Evolutionary conservation across 2,888 invertebrate species (phyloP).

Genomic region (Tortrix viridana): DNA sequence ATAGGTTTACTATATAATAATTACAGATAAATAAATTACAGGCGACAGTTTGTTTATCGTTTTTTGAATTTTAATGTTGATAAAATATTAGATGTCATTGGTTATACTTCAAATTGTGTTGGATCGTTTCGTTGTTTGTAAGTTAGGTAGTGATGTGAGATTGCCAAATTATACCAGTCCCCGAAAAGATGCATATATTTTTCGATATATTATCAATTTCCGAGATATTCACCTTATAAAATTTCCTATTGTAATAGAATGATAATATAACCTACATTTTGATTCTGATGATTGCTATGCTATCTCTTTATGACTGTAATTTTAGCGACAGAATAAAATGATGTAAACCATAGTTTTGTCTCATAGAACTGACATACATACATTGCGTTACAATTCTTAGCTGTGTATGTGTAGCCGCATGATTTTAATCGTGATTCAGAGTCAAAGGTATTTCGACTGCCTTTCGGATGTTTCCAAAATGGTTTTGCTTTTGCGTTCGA

Average conservation of each 20-base stretch:
- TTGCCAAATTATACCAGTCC: conserved; percentile 65
- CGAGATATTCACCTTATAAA: conserved; percentile 18
- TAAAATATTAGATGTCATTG: conserved; percentile 16
- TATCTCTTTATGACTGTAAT: not conserved
- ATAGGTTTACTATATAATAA: conserved; percentile 51
- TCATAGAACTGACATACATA: too few species aligned
- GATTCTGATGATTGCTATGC: not conserved
- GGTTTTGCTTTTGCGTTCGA: not conserved
- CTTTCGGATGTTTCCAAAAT: not conserved
- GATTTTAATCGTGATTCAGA: too few species aligned
- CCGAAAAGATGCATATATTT: conserved; percentile 53
- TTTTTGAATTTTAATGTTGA: conserved; percentile 14
- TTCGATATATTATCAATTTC: conserved; percentile 50
- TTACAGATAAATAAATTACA: conserved; percentile 21
- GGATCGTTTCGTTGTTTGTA: conserved; percentile 35
- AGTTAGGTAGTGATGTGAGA: conserved; percentile 43
- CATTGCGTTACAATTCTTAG: too few species aligned
- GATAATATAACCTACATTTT: conserved; percentile 7
- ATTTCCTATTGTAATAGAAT: conserved; percentile 26
- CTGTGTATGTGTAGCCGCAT: too few species aligned
- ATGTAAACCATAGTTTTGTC: too few species aligned
- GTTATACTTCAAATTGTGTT: too few species aligned
- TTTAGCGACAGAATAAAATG: not conserved
- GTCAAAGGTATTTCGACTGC: not conserved
- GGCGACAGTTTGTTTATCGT: conserved; percentile 25